Evolutionary conservation across 2,888 invertebrate species (phyloP).

Genomic region (Eristalinus sepulchralis): DNA sequence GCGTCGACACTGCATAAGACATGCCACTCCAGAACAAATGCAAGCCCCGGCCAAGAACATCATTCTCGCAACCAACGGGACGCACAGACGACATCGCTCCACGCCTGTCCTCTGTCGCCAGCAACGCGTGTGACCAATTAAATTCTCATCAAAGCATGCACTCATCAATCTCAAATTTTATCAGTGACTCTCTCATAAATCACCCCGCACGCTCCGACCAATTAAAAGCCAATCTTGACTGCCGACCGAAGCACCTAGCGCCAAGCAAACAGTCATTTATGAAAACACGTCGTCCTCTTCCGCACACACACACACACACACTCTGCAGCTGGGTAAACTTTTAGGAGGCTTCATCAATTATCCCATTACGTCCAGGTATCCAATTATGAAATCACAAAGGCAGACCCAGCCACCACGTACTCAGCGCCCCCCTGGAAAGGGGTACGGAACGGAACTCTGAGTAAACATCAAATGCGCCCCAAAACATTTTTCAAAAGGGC

Average conservation of each 20-base stretch:
- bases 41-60: not conserved
- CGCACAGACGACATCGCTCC: not conserved
- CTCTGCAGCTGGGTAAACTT: slow-evolving; percentile 9
- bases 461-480: slow-evolving; percentile 28
- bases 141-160: not conserved
- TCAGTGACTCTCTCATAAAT: not conserved
- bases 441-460: slow-evolving; percentile 24
- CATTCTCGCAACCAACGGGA: no score
- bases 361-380: slow-evolving; percentile 63
- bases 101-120: not conserved
- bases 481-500: slow-evolving; percentile 35
- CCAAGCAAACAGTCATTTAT: slow-evolving; percentile 8
- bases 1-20: not conserved
- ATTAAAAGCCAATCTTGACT: not conserved
- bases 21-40: not conserved
- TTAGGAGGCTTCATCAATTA: slow-evolving; percentile 50
- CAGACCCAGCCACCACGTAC: not conserved
- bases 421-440: not conserved
- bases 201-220: not conserved
- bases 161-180: not conserved
- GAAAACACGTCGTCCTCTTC: not conserved
- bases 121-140: not conserved
- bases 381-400: slow-evolving; percentile 60
- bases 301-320: no score
- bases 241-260: not conserved